Evolutionary conservation across 2,113 vertebrate genomes (phyloP).

Genomic region (Pardalotus punctatus): DNA sequence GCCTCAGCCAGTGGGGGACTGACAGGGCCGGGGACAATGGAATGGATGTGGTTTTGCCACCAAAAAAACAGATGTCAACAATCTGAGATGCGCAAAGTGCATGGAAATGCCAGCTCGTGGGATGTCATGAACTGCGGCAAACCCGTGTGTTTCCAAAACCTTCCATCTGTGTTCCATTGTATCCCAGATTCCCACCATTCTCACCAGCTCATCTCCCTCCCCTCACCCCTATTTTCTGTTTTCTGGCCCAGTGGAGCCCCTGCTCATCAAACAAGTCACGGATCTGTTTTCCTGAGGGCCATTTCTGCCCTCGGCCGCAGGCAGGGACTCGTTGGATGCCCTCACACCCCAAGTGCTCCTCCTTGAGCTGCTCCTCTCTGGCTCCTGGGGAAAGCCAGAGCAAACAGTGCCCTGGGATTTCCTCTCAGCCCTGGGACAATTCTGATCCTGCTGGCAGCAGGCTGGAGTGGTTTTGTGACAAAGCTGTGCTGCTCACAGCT

Average conservation of each 20-base stretch:
- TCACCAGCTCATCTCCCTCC: background rate
- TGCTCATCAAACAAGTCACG: background rate
- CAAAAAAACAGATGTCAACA: background rate
- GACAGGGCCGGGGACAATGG: background rate
- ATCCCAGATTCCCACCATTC: background rate
- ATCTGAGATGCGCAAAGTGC: background rate
- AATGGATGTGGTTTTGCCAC: background rate
- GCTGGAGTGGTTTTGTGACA: background rate
- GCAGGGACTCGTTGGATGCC: background rate
- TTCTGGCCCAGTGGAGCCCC: background rate
- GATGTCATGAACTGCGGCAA: background rate
- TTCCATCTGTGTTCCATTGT: background rate
- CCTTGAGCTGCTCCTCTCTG: background rate
- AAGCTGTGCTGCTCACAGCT: background rate
- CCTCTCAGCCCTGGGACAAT: background rate
- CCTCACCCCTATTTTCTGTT: background rate
- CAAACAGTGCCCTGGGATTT: background rate
- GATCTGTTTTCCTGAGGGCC: background rate
- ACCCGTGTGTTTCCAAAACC: background rate
- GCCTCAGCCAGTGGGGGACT: background rate
- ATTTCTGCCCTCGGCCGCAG: background rate
- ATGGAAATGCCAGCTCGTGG: background rate
- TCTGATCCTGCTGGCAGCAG: background rate
- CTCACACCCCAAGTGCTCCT: background rate
- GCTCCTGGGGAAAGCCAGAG: background rate